A percentile compares a stretch with the other conserved stretches of the same genome.
These are phyloP conservation scores for Megaceryle alcyon DNA, from an alignment of 2,797 vertebrate genomes.

Conservation along the genomic window DNA sequence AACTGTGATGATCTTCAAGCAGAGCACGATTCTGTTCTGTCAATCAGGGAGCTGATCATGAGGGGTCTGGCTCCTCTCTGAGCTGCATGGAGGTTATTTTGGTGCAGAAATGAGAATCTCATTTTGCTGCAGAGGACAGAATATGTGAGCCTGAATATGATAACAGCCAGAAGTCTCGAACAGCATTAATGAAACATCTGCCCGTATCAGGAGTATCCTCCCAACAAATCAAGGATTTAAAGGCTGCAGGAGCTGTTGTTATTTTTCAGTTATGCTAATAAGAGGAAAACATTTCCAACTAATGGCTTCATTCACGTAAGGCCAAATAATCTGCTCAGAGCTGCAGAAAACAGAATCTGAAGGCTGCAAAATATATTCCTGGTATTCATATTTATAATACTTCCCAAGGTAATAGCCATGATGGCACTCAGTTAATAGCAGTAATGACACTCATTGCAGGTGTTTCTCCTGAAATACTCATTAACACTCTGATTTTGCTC, in stretches of 20 bases:
- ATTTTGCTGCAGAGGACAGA: neutral
- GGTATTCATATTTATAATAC: neutral
- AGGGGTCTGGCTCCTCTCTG: neutral
- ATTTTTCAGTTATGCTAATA: neutral
- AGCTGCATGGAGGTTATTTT: neutral
- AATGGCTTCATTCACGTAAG: neutral
- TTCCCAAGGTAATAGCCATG: neutral
- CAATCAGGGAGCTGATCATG: neutral
- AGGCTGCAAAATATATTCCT: neutral
- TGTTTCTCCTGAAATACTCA: conserved; percentile 55
- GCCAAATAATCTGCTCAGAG: neutral
- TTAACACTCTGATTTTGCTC: conserved; percentile 16
- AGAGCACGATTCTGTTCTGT: neutral
- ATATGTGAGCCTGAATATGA: neutral
- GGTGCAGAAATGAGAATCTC: neutral
- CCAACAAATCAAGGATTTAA: neutral
- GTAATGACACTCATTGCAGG: conserved; percentile 25
- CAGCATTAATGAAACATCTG: neutral
- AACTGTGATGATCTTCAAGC: neutral
- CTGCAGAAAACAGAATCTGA: neutral
- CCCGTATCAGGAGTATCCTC: neutral
- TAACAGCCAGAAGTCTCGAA: neutral
- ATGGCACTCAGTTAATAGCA: neutral
- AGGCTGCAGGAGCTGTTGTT: neutral
- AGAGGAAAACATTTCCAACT: neutral